Conservation (phyloP, 35 echinoderm and acorn worm species). For the Ophioderma brevispina region DNA sequence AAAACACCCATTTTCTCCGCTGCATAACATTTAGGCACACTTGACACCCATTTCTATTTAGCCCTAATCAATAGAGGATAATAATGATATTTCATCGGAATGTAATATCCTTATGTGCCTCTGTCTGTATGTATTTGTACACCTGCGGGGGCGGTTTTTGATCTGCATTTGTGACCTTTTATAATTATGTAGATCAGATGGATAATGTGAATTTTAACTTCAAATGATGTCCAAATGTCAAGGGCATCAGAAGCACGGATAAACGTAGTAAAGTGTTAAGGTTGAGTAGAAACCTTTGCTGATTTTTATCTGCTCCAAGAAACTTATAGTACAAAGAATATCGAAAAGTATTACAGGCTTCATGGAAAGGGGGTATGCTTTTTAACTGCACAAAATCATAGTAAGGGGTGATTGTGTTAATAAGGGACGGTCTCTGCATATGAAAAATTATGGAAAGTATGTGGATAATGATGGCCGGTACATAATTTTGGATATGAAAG, state of each 20-base stretch:
- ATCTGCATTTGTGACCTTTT: too few relatives aligned
- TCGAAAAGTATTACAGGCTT: too few relatives aligned
- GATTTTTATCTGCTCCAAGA: slow-evolving; percentile 55
- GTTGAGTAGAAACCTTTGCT: slow-evolving; percentile 10
- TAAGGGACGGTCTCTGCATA: slow-evolving; percentile 13
- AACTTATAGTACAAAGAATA: slow-evolving; percentile 1
- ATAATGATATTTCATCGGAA: too few relatives aligned
- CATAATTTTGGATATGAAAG: neutral
- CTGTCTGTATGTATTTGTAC: too few relatives aligned
- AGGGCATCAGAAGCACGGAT: slow-evolving; percentile 26
- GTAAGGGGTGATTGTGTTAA: slow-evolving; percentile 18
- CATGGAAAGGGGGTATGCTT: neutral
- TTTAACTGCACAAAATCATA: neutral
- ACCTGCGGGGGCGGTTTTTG: too few relatives aligned
- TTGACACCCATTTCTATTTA: too few relatives aligned
- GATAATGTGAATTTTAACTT: neutral
- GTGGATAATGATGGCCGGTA: neutral
- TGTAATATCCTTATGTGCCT: too few relatives aligned
- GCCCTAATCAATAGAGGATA: too few relatives aligned
- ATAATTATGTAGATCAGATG: too few relatives aligned
- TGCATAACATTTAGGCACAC: too few relatives aligned
- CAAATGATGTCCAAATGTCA: slow-evolving; percentile 31
- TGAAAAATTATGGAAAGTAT: neutral
- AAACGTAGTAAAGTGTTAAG: slow-evolving; percentile 45
- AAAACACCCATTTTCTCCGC: too few relatives aligned